Base-by-base conservation (phyloP, 2,888 invertebrate genomes). In the Parnassius orleans region DNA sequence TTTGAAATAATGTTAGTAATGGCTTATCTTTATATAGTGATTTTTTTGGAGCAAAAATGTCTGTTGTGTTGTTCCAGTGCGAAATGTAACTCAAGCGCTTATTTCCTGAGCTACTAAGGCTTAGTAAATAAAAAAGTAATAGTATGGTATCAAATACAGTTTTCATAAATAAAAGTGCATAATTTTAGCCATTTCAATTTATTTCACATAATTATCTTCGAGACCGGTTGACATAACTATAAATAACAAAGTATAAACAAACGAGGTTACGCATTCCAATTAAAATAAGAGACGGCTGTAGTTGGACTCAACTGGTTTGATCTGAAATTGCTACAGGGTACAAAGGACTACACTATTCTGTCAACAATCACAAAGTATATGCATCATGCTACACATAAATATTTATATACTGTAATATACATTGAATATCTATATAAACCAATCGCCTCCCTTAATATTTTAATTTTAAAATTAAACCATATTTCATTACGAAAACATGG, bases 191-290 rank as follows among this genome's bases (percentile, higher is more conserved):
- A 43, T 10, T 50, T 82, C 79, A 79, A 81, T 87, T 84, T 83
- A 83, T 83, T 85, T 83, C 76, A 84, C 81, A 83, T 77, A 77
- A 33, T 48, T 43, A 43, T 79, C 67, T 80, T 83, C 87, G 75
- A 84, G 80, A 82, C 83, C 84, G 78, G 79, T 79, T 84, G 82
- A 85, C 83, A 69, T 69, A 82, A 71, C 79, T 61, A 54, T 57
- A 79, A 80, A 83, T 84, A 87, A 87, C 84, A 85, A 78, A 80
- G 80, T 85, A 82, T 86, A 87, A 83, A 86, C 79, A 83, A 86
- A 84, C 80, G 83, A 86, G 87, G 85, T 84, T 84, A 84, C 74
- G 78, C 75, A 51, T 54, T 77, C 74, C 64, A 80, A 79, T 80
- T 82, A 83, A 78, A 86, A 81, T 83, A 85, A 83, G 83, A 87